Evolutionary conservation across 2,888 invertebrate genomes (phyloP).

Genomic region (Anorthoa munda): DNA sequence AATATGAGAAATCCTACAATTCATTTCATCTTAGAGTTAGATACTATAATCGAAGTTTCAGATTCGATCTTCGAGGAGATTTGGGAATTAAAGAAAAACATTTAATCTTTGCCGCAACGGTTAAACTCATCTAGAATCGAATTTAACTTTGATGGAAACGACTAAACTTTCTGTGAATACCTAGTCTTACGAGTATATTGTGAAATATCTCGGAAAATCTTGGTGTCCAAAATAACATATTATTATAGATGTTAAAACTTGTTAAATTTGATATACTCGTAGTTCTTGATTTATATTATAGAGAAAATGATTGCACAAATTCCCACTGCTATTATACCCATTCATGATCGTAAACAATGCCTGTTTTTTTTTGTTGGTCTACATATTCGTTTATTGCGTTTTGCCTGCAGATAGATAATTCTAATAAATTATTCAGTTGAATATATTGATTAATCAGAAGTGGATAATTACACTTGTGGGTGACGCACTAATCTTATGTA

Average conservation of each 20-base stretch:
- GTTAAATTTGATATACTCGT: not conserved
- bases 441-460: not conserved
- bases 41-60: conserved; percentile 14
- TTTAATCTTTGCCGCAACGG: conserved; percentile 1
- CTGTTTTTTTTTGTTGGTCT: not conserved
- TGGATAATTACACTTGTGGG: not conserved
- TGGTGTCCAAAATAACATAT: no score
- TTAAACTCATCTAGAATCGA: conserved; percentile 1
- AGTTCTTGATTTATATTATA: not conserved
- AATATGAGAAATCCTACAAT: conserved; percentile 19
- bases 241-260: not conserved
- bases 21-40: conserved; percentile 12
- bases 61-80: conserved; percentile 6
- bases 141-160: conserved; percentile 5
- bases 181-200: no score
- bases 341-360: not conserved
- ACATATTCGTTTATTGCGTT: not conserved
- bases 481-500: not conserved
- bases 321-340: not conserved
- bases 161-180: not conserved
- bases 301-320: not conserved
- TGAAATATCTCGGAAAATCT: not conserved
- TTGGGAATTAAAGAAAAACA: conserved; percentile 27
- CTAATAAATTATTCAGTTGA: no score
- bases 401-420: not conserved